Evolutionary conservation across 2,888 invertebrate species (phyloP), one percentile per base, ranked within the genome.

Genomic region (Drosophila nigricruria): DNA sequence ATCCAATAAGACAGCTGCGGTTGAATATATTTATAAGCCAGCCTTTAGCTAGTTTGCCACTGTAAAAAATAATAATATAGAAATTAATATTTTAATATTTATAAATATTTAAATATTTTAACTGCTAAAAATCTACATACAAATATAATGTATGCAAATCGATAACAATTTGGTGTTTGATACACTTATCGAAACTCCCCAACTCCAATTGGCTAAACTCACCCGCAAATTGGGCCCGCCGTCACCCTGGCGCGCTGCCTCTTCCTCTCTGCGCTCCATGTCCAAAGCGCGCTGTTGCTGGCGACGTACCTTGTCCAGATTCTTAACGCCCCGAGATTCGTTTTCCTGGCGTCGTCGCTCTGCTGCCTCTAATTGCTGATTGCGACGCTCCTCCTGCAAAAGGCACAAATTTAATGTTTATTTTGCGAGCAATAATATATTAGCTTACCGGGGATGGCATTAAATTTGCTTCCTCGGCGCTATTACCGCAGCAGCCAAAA

Each of bases 311-410:
- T 93, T 94, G 23, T 94, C 94, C 0, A 95, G 93, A 91, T 96
- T 95, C 85, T 95, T 95, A 5, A 96, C 94, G 0, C 96, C 96
- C 5, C 95, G 93, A 0, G 92, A 89, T 32, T 95, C 95, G 66
- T 94, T 94, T 79, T 95, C 94, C 1, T 93, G 93, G 0, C 94
- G 93, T 2, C 96, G 94, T 52, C 93, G 94, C 90, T 96, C 96
- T 0, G 96, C 96, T 1, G 96, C 96, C 80, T 96, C 96, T 8
- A 94, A 93, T 81, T 95, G 95, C 85, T 95, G 95, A 20, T 94
- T 94, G 34, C 96, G 94, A 56, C 95, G 94, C 10, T 94, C 94
- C 90, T 95, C 95, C 96, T 96, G n/a, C 72, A 12, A 73, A 73
- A 32, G 8, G 14, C 30, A 73, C 69, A 40, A 47, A 10, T 12